phyloP scores from a whole-genome alignment of 2,113 vertebrate genomes.

The Camarhynchus parvulus region DNA sequence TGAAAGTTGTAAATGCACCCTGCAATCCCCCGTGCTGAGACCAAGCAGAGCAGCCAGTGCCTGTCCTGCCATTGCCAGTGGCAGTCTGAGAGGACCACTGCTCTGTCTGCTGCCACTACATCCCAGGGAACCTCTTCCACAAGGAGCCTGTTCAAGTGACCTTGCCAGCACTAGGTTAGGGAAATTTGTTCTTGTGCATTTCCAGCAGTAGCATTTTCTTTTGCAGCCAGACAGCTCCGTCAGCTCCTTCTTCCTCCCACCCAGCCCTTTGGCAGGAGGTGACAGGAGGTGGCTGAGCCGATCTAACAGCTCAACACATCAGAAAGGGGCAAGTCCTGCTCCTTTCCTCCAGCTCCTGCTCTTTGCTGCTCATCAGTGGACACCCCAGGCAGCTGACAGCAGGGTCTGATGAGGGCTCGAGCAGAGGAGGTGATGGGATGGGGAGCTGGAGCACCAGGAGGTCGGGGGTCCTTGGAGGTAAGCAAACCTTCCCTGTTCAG shows the following conservation, averaged over 20 bases:
- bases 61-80: not conserved
- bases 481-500: not conserved
- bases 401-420: not conserved
- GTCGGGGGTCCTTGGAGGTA: not conserved
- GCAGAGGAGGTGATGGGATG: not conserved
- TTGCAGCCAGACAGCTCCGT: not conserved
- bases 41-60: not conserved
- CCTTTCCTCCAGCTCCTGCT: not conserved
- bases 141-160: not conserved
- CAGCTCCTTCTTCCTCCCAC: not conserved
- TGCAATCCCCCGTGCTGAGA: not conserved
- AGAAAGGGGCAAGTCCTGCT: not conserved
- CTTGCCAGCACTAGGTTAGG: not conserved
- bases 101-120: not conserved
- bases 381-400: not conserved
- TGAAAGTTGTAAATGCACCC: not conserved
- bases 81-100: not conserved
- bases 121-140: not conserved
- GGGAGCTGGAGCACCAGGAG: not conserved
- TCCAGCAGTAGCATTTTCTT: not conserved
- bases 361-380: not conserved
- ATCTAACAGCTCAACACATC: conserved; percentile 42
- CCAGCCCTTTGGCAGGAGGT: conserved; percentile 4
- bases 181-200: not conserved
- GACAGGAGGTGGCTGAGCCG: conserved; percentile 24